phyloP scores from a whole-genome alignment of 2,113 vertebrate species.

The Ammodramus savannarum region DNA sequence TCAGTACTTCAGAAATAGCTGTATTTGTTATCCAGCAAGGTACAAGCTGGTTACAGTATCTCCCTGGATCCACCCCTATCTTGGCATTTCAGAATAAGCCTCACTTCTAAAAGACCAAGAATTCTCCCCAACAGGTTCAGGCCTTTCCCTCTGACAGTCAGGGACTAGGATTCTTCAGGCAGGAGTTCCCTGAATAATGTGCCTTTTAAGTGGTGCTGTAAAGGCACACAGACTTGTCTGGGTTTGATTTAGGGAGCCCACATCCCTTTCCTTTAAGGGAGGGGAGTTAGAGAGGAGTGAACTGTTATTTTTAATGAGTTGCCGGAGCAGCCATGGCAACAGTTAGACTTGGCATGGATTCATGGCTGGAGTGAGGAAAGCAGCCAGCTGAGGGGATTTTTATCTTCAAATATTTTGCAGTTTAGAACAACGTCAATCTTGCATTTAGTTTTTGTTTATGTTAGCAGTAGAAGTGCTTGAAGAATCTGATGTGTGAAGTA shows the following conservation, averaged over 20 bases:
- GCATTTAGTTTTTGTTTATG: neutral
- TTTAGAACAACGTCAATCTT: neutral
- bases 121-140: neutral
- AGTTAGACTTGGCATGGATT: neutral
- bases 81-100: neutral
- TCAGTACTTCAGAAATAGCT: accelerated
- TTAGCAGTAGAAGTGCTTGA: neutral
- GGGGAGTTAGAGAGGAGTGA: neutral
- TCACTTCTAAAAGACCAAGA: neutral
- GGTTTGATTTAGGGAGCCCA: neutral
- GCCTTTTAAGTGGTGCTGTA: neutral
- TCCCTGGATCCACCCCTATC: neutral
- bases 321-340: constrained; percentile 38
- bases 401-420: constrained; percentile 6
- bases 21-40: neutral
- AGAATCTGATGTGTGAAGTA: neutral
- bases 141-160: neutral
- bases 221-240: neutral
- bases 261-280: neutral
- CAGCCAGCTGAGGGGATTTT: neutral
- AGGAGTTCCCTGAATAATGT: neutral
- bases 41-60: neutral
- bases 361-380: neutral
- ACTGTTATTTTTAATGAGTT: constrained; percentile 22
- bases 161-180: neutral